Evolutionary conservation across 2,113 vertebrate species (phyloP).

Genomic region (Grammomys surdaster): DNA sequence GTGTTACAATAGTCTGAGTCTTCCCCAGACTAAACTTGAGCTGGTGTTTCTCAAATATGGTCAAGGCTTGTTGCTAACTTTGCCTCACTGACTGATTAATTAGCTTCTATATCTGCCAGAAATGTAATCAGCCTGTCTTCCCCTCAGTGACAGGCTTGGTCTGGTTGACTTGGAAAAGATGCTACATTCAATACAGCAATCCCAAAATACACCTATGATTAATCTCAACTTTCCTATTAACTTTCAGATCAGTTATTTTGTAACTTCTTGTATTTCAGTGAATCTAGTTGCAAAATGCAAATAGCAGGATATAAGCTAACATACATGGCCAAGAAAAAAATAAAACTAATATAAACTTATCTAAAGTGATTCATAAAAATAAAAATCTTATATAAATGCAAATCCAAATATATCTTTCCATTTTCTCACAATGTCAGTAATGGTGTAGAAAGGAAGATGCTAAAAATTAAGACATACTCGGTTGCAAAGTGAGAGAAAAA

Average conservation of each 20-base stretch:
- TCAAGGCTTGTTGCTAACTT: background rate
- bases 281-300: conserved; percentile 58
- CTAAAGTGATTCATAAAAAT: conserved; percentile 62
- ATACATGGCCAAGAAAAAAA: conserved; percentile 24
- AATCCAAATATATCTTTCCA: conserved; percentile 58
- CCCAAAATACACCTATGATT: conserved; percentile 45
- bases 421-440: conserved; percentile 56
- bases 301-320: conserved; percentile 49
- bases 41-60: background rate
- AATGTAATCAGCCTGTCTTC: conserved; percentile 19
- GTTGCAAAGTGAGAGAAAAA: background rate
- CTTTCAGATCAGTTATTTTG: background rate
- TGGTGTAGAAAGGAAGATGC: conserved; percentile 13
- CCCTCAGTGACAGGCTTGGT: background rate
- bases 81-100: conserved; percentile 9
- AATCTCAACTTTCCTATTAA: conserved; percentile 49
- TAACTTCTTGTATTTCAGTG: conserved; percentile 28
- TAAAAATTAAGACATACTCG: background rate
- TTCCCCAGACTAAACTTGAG: background rate
- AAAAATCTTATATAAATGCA: conserved; percentile 78
- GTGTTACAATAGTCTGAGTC: background rate
- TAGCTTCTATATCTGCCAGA: conserved; percentile 21
- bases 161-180: conserved; percentile 15
- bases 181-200: background rate
- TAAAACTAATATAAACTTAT: conserved; percentile 68